These are phyloP conservation scores for Strongylocentrotus purpuratus DNA, from an alignment of 35 echinoderm and acorn worm genomes.

Conservation along the genomic window DNA sequence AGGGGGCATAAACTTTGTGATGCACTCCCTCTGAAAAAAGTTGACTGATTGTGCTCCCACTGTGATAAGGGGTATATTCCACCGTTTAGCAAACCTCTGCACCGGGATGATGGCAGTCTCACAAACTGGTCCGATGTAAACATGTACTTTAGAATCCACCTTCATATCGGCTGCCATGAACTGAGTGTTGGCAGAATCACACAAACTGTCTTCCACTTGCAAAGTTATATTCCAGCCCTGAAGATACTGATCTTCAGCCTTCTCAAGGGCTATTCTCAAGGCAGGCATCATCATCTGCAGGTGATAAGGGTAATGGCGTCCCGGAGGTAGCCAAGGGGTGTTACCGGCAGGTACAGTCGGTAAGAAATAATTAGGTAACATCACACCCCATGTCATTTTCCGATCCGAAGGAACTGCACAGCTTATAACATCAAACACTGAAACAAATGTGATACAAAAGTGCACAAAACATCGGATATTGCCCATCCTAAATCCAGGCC, in stretches of 20 bases:
- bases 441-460: constrained; percentile 31
- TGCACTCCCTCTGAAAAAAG: background rate
- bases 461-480: background rate
- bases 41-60: constrained; percentile 38
- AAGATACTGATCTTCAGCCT: background rate
- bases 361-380: constrained; percentile 19
- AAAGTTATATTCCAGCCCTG: constrained; percentile 31
- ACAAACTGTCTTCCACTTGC: background rate
- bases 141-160: constrained; percentile 45
- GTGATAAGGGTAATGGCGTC: constrained; percentile 21
- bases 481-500: background rate
- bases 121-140: constrained; percentile 56
- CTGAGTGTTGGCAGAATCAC: constrained; percentile 1
- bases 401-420: background rate
- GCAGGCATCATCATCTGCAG: constrained; percentile 37
- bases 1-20: constrained; percentile 33
- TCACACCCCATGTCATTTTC: constrained; percentile 12
- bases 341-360: background rate
- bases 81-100: constrained; percentile 33
- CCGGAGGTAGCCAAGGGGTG: background rate
- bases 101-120: constrained; percentile 49
- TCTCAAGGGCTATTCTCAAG: constrained; percentile 23
- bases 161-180: constrained; percentile 18
- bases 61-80: constrained; percentile 66
- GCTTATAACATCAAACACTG: background rate